These are phyloP conservation scores for Arizona elegans DNA, from an alignment of 2,113 vertebrate species.

Conservation along the genomic window DNA sequence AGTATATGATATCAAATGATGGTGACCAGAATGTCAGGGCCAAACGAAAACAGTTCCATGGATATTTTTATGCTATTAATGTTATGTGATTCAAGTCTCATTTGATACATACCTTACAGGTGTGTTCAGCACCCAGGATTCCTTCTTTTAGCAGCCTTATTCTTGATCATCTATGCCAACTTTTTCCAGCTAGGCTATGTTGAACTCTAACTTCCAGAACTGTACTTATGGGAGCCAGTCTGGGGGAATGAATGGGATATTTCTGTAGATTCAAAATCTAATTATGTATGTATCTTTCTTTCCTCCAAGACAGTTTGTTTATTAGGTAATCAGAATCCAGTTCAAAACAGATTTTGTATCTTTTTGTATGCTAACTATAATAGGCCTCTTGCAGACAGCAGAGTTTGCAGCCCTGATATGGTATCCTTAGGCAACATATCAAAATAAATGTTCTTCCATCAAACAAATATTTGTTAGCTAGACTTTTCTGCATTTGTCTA, in stretches of 20 bases:
- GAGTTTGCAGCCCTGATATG: neutral
- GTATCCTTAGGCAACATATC: neutral
- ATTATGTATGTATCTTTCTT: neutral
- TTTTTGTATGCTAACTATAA: neutral
- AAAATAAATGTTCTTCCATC: neutral
- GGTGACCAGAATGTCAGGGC: neutral
- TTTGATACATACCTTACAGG: neutral
- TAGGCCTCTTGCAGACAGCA: neutral
- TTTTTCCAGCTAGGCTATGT: neutral
- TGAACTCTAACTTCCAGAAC: neutral
- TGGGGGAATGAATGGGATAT: neutral
- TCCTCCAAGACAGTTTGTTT: neutral
- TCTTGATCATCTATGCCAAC: neutral
- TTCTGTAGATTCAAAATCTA: neutral
- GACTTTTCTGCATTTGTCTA: conserved; percentile 39
- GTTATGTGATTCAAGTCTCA: neutral
- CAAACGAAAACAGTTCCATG: neutral
- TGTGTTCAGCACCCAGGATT: neutral
- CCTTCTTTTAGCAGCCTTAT: neutral
- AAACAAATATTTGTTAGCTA: conserved; percentile 27
- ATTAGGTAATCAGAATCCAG: neutral
- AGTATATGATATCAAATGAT: neutral
- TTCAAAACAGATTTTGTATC: neutral
- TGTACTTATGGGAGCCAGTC: neutral
- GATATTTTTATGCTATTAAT: neutral